Percentiles rank a stretch among this genome's conserved stretches.
phyloP scores from a whole-genome alignment of 2,888 invertebrate species.

The Phyllotreta striolata region DNA sequence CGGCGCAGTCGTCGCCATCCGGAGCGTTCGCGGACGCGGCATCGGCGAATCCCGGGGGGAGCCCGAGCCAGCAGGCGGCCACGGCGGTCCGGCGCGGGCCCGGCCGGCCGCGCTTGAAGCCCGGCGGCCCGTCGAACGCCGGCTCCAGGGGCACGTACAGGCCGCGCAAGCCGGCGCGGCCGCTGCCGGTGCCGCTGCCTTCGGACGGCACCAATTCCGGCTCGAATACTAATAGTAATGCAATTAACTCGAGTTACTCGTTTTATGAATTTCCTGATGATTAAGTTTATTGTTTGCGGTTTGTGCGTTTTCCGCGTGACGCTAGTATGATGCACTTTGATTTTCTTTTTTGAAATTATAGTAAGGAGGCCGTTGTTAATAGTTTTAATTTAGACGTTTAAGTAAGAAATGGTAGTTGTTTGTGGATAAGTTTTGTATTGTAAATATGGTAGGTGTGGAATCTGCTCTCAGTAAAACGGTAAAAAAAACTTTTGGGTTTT shows the following conservation, averaged over 20 bases:
- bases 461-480: no score
- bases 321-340: slow-evolving; percentile 10
- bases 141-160: slow-evolving; percentile 68
- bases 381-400: no score
- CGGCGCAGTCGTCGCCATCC: slow-evolving; percentile 44
- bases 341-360: no score
- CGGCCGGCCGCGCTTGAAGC: slow-evolving; percentile 73
- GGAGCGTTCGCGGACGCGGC: slow-evolving; percentile 42
- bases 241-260: slow-evolving; percentile 53
- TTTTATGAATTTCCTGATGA: slow-evolving; percentile 57
- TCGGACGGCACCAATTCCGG: slow-evolving; percentile 53
- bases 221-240: slow-evolving; percentile 41
- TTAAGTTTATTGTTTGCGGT: slow-evolving; percentile 28
- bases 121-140: slow-evolving; percentile 71
- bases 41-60: slow-evolving; percentile 15
- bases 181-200: slow-evolving; percentile 60
- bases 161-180: slow-evolving; percentile 65
- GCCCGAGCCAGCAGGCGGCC: slow-evolving; percentile 38
- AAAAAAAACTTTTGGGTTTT: no score
- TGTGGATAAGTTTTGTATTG: no score
- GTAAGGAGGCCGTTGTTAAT: no score
- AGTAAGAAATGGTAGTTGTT: no score
- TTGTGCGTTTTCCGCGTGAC: neutral
- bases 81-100: slow-evolving; percentile 68
- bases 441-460: no score